Percentiles rank a stretch among this genome's conserved stretches.
These are phyloP conservation scores for Parasteatoda lunata DNA, from an alignment of 2,888 invertebrate genomes.

Conservation along the genomic window DNA sequence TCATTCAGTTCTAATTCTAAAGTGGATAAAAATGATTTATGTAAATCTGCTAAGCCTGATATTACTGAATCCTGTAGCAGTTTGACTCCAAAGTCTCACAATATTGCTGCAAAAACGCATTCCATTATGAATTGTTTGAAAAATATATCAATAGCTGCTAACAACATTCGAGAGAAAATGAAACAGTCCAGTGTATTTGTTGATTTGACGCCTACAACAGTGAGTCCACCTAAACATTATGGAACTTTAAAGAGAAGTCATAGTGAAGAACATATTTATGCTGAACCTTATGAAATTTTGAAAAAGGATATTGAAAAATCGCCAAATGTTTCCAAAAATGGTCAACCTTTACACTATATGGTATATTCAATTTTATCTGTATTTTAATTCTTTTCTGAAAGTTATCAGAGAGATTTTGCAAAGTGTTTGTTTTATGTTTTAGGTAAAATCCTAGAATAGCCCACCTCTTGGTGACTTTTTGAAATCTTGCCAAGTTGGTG, in stretches of 20 bases:
- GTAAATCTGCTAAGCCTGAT: neutral
- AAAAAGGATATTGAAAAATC: neutral
- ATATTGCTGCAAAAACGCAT: conserved; percentile 11
- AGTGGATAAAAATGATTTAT: neutral
- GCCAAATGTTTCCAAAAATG: neutral
- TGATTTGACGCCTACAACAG: conserved; percentile 62
- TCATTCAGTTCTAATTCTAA: conserved; percentile 10
- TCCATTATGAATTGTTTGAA: conserved; percentile 38
- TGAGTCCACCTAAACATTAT: conserved; percentile 63
- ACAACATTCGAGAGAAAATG: conserved; percentile 37
- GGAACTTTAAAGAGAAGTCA: conserved; percentile 62
- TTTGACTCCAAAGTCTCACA: conserved; percentile 18
- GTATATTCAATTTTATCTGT: conserved; percentile 10
- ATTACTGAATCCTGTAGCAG: conserved; percentile 21
- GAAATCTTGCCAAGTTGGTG: too few species aligned
- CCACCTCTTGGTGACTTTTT: too few species aligned
- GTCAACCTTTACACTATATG: conserved; percentile 60
- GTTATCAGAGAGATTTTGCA: neutral
- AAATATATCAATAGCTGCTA: conserved; percentile 39
- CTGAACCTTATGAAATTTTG: conserved; percentile 52
- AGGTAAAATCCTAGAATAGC: neutral
- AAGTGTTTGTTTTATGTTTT: neutral
- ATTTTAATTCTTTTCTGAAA: neutral
- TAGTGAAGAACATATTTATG: conserved; percentile 70
- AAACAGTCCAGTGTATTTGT: conserved; percentile 54